These are phyloP conservation scores for Oreochromis spilurus DNA, from an alignment of 2,113 vertebrate genomes.

Conservation along the genomic window DNA sequence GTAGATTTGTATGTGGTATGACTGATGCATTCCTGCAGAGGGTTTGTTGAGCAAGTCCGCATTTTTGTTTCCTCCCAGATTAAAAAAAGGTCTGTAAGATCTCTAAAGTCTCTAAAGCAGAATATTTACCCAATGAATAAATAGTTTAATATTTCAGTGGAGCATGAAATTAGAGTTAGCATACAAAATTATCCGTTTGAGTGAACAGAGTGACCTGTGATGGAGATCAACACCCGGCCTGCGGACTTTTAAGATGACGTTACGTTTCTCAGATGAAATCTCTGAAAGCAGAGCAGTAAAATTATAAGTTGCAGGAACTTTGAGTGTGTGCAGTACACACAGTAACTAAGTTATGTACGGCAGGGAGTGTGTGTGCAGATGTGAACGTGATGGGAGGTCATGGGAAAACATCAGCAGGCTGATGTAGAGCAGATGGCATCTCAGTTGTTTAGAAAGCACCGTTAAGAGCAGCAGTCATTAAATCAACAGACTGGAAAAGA, in stretches of 20 bases:
- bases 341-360: not conserved
- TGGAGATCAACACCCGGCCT: not conserved
- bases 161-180: not conserved
- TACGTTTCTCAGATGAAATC: not conserved
- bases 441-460: not conserved
- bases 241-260: not conserved
- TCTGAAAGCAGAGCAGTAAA: not conserved
- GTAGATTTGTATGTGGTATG: not conserved
- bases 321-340: not conserved
- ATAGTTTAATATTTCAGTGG: not conserved
- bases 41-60: not conserved
- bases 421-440: constrained; percentile 13
- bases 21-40: not conserved
- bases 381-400: constrained; percentile 3
- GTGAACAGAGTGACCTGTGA: not conserved
- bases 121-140: not conserved
- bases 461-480: not conserved
- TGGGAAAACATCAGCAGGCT: constrained; percentile 20
- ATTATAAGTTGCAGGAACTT: not conserved
- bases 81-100: not conserved
- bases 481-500: not conserved
- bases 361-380: not conserved
- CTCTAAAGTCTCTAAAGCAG: not conserved
- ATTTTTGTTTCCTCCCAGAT: not conserved
- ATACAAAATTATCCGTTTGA: not conserved